Evolutionary conservation across 2,113 vertebrate species (phyloP), one percentile per base, ranked within the genome.

Genomic region (Lagenorhynchus albirostris): DNA sequence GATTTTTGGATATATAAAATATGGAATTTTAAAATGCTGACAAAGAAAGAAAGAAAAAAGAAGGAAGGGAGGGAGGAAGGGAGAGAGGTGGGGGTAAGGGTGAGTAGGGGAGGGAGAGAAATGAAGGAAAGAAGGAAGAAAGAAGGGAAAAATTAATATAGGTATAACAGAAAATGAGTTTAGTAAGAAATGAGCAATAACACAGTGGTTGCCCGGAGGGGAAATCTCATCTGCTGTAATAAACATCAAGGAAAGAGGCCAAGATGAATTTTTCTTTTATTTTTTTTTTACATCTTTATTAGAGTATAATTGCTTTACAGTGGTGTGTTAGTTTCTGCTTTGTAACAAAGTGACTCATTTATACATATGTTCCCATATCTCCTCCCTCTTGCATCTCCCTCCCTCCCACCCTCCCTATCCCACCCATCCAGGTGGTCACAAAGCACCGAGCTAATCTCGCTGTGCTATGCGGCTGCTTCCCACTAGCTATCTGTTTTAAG

Each of bases 251-350:
- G 89, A 95, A 96, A 97, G 25, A 96, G 20, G 29, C 41, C 68
- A 95, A 94, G 65, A 96, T 96, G 88, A 98, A 98, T 94, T 36
- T 95, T 47, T 47, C 44, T 98, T 44, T 44, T 44, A 10, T 44
- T 44, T 44, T 44, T 44, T 44, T 44, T 44, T 44, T 41, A 44
- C 44, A 44, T 44, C 44, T 44, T 44, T 44, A 44, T 9, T 44
- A 44, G 44, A 44, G 44, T 44, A 44, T 44, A 44, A 44, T 44
- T 44, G 8, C 44, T 44, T 44, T 44, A 44, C 44, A 44, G 8
- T 44, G 44, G 44, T 44, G 44, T 44, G 44, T 44, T 44, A 44
- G 8, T 44, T 44, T 44, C 44, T 44, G 44, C 44, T 44, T 44
- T 44, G 8, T 44, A 44, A 44, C 44, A 44, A 44, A 44, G 44